Base-by-base conservation (phyloP, 2,113 vertebrate species). In the Neolamprologus longior region DNA sequence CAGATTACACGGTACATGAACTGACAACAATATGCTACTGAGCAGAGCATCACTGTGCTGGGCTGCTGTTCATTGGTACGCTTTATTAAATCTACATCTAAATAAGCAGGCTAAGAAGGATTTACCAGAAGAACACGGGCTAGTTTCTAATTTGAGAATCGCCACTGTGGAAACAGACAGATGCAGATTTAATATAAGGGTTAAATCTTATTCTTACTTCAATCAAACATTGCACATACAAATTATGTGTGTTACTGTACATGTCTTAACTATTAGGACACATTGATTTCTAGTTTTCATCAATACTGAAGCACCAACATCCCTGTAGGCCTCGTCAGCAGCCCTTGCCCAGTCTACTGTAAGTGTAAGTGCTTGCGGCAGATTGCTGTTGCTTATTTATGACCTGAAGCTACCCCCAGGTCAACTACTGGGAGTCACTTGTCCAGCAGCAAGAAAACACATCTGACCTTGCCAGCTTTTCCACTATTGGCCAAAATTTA, bases 1-100 rank as follows among this genome's bases (percentile, higher is more conserved):
- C 80, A 37, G 89, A 90, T 92, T 82, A 88, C 87, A 93, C 9
- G 19, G 83, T 86, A 61, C 63, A 90, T 88, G 61, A 82, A 66
- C 78, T 82, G 81, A 91, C 81, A 86, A 80, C 93, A 76, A 63
- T 61, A 80, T 91, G 91, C 45, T 76, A 21, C 82, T 81, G 55
- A 89, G 73, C 86, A 85, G 82, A 89, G 85, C 35, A 15, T 83
- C 78, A 57, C 79, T 82, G 88, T 52, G 71, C 78, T 52, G 33
- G 55, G 31, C 83, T 87, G 52, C 54, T 84, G 19, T 73, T 82
- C 53, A 52, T 10, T 81, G 33, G 84, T 40, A 71, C 2, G 31
- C 81, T 88, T 82, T 50, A 35, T 10, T 85, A 42, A 83, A 84
- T 78, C 33, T 61, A 45, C 33, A 66, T 68, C 37, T 24, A 53